Evolutionary conservation across 1,140 invertebrate species (phyloP).

Genomic region (Drosophila funebris): DNA sequence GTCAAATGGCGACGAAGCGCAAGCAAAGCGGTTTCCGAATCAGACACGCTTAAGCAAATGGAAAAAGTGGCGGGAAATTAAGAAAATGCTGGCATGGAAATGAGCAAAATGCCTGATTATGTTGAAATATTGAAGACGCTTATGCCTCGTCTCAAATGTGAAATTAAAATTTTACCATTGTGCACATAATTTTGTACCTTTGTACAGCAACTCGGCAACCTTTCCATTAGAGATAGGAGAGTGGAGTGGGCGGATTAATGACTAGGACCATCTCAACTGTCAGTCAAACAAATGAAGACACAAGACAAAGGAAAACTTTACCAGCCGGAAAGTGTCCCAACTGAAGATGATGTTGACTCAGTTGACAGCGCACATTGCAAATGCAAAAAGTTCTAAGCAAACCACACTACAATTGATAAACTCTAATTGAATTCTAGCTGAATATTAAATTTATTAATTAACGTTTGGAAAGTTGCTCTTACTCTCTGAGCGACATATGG

Average conservation of each 20-base stretch:
- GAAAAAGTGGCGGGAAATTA: slow-evolving; percentile 71
- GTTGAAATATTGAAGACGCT: slow-evolving; percentile 4
- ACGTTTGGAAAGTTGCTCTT: too few relatives aligned
- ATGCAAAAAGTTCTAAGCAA: neutral
- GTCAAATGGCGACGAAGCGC: slow-evolving; percentile 30
- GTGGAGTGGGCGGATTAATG: slow-evolving; percentile 21
- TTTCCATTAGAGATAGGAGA: neutral
- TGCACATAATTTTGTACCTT: slow-evolving; percentile 73
- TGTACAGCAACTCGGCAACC: neutral
- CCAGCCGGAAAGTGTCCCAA: slow-evolving; percentile 18
- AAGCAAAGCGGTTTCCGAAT: slow-evolving; percentile 52
- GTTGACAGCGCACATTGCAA: neutral
- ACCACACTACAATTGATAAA: slow-evolving; percentile 11
- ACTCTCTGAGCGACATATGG: too few relatives aligned
- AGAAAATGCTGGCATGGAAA: slow-evolving; percentile 52
- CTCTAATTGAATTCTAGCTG: neutral
- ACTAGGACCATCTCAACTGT: slow-evolving; percentile 1
- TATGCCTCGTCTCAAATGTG: slow-evolving; percentile 57
- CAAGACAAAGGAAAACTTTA: slow-evolving; percentile 14
- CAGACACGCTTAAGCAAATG: slow-evolving; percentile 64
- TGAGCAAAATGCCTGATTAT: slow-evolving; percentile 29
- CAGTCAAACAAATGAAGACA: slow-evolving; percentile 26
- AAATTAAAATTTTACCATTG: slow-evolving; percentile 79
- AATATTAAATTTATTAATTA: neutral
- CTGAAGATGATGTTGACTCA: slow-evolving; percentile 15